Evolutionary conservation across 2,797 vertebrate species (phyloP), one percentile per base, ranked within the genome.

Genomic region (Cryptoprocta ferox): DNA sequence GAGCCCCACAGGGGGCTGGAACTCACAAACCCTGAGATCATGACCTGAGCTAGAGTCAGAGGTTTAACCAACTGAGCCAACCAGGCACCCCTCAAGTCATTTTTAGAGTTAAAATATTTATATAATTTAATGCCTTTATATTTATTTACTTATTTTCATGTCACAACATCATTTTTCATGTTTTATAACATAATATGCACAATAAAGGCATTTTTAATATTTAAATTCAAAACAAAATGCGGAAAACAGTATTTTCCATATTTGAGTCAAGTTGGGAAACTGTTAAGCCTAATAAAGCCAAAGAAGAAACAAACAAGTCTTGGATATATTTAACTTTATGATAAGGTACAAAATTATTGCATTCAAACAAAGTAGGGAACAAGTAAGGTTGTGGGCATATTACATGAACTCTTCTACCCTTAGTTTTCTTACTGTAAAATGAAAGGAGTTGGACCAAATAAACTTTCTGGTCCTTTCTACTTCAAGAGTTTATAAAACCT

Each of bases 211-310:
- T 16, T 84, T 85, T 89, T 68, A 94, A 88, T 70, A 80, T 39
- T 3, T 73, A 56, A 71, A 71, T 82, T 90, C 28, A 90, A 97
- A 90, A 70, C 32, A 87, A 92, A 71, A n/a, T 81, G 30, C 71
- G 5, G 28, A 85, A 92, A 93, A 78, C 53, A 59, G 3, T 48
- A 91, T 78, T 96, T 95, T 91, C 45, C 89, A 50, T 59, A 78
- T 66, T 28, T 94, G 48, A 71, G 35, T 92, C 42, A 94, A 37
- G 85, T 18, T 83, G 56, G 66, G 30, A 85, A 97, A 91, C 28
- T 90, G 6, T n/a, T 19, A n/a, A 66, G 21, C 8, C 81, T 93
- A 87, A 82, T 89, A 87, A 92, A 63, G 13, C 39, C 30, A 71
- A 79, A 66, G 7, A 94, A 70, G 11, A 94, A 70, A 89, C 48